Evolutionary conservation across 2,888 invertebrate genomes (phyloP).

Genomic region (Lagria hirta): DNA sequence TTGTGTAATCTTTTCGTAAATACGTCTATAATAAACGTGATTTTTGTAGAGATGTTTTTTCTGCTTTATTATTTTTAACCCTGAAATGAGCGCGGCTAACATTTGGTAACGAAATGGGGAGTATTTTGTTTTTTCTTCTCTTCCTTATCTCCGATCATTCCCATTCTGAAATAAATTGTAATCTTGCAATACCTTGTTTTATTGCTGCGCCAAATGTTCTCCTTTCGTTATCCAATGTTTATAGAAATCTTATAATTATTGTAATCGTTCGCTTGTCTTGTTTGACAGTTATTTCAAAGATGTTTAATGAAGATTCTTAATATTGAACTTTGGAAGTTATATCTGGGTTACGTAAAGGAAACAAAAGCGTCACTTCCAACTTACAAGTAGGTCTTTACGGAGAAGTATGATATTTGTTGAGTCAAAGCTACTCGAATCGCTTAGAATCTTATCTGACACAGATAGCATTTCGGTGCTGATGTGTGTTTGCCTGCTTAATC

Average conservation of each 20-base stretch:
- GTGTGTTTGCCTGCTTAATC: no score
- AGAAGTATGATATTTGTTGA: no score
- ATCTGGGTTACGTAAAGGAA: conserved; percentile 96
- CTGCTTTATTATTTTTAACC: no score
- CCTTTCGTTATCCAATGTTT: conserved; percentile 43
- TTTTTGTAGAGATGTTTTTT: conserved; percentile 8
- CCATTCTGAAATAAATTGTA: conserved; percentile 29
- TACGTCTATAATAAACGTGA: conserved; percentile 4
- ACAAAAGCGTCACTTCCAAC: conserved; percentile 91
- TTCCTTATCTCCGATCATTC: conserved; percentile 10
- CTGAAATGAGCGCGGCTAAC: no score
- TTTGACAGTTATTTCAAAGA: conserved; percentile 87
- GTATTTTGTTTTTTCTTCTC: conserved; percentile 35
- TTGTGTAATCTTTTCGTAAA: conserved; percentile 7
- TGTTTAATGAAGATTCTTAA: conserved; percentile 98
- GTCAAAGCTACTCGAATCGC: no score
- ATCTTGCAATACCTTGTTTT: conserved; percentile 32
- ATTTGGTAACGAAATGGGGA: conserved; percentile 42
- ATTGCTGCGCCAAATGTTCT: conserved; percentile 35
- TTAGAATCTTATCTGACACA: no score
- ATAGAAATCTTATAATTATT: conserved; percentile 7
- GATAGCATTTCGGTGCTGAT: conserved; percentile 1
- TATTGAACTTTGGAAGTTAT: conserved; percentile 98
- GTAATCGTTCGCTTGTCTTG: conserved; percentile 32
- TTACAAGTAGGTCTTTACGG: conserved; percentile 92